Conservation (phyloP, 1,140 invertebrate species). For the Megalonaias nervosa region DNA sequence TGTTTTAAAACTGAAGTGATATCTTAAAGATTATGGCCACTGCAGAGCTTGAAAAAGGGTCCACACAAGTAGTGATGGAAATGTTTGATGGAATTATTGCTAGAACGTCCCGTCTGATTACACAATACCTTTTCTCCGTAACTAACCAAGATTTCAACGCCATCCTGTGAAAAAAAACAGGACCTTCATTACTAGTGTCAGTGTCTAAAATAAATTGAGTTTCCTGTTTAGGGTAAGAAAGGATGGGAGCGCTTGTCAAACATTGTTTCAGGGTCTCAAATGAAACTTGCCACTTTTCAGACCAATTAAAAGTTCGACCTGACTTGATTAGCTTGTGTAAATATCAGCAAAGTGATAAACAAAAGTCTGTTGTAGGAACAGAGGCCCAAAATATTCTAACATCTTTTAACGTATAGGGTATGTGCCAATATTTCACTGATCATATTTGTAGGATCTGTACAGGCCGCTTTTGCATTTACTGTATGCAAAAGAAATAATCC, state of each 20-base stretch:
- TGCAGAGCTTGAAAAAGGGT: too few relatives aligned
- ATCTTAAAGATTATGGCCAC: too few relatives aligned
- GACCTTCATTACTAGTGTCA: slow-evolving; percentile 15
- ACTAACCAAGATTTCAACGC: slow-evolving; percentile 6
- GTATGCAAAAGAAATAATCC: slow-evolving; percentile 9
- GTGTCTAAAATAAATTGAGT: slow-evolving; percentile 10
- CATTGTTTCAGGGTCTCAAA: slow-evolving; percentile 9
- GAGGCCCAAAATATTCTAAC: background rate
- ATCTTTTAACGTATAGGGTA: background rate
- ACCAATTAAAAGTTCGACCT: background rate
- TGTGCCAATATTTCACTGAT: background rate
- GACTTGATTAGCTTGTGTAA: background rate
- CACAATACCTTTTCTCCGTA: slow-evolving; percentile 11
- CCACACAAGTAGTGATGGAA: slow-evolving; percentile 12
- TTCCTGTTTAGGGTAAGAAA: slow-evolving; percentile 21
- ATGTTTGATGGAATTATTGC: slow-evolving; percentile 8
- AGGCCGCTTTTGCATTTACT: background rate
- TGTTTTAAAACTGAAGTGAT: too few relatives aligned
- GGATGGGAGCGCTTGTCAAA: slow-evolving; percentile 15
- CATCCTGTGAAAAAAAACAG: background rate
- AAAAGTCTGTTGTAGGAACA: background rate
- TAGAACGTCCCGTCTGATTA: slow-evolving; percentile 8
- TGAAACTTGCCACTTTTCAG: background rate
- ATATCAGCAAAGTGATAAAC: background rate
- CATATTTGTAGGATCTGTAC: background rate